phyloP scores from a whole-genome alignment of 2,888 invertebrate genomes.

The Pseudanteris insignis region DNA sequence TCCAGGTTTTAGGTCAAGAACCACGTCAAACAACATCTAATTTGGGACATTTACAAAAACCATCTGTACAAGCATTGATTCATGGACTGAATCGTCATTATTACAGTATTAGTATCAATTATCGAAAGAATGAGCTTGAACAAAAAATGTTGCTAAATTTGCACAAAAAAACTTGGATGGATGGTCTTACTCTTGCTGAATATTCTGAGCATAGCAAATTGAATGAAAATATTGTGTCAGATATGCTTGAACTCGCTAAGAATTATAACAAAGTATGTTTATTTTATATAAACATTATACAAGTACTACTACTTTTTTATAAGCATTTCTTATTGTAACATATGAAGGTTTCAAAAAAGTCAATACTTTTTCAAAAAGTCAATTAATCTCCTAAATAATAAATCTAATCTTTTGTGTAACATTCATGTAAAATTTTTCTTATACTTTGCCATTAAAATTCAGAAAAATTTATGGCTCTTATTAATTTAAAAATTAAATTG shows the following conservation, averaged over 20 bases:
- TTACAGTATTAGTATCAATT: conserved; percentile 99
- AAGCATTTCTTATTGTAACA: no score
- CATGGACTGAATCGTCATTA: conserved; percentile 99
- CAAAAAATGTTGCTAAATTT: conserved; percentile 99
- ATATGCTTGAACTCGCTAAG: conserved; percentile 97
- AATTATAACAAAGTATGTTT: conserved; percentile 91
- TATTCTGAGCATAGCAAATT: conserved; percentile 92
- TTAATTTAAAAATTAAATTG: conserved; percentile 1
- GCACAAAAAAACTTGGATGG: conserved; percentile 99
- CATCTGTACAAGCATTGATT: conserved; percentile 98
- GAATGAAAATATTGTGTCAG: conserved; percentile 93
- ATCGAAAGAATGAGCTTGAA: conserved; percentile 97
- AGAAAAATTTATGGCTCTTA: no score
- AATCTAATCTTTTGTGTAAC: no score
- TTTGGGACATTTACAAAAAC: conserved; percentile 97
- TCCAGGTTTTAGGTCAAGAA: conserved; percentile 84
- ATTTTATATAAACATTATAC: no score
- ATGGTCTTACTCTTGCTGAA: conserved; percentile 89
- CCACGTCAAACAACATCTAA: conserved; percentile 99
- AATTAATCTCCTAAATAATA: no score
- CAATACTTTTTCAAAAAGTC: no score
- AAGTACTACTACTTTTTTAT: no score
- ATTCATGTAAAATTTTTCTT: no score
- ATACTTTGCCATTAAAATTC: no score
- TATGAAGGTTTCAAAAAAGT: no score